phyloP scores from a whole-genome alignment of 2,113 vertebrate genomes.

The Elephantulus edwardii region DNA sequence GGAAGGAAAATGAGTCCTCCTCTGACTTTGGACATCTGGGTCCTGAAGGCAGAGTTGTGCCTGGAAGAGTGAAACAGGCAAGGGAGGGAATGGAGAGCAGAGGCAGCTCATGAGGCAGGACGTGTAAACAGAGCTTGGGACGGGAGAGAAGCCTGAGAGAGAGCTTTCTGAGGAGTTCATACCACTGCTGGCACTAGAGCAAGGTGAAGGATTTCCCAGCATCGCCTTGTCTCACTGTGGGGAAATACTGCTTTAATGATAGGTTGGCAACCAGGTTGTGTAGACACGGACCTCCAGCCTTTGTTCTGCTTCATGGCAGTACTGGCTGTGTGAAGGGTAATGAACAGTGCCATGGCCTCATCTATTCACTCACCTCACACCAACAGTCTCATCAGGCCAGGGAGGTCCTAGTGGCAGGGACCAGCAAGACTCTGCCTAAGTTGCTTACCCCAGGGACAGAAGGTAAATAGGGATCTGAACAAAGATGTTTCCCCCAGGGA shows the following conservation, averaged over 20 bases:
- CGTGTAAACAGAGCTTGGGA: not conserved
- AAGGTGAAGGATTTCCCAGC: not conserved
- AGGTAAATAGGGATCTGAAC: not conserved
- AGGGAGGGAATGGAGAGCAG: not conserved
- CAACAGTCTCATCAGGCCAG: not conserved
- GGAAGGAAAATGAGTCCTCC: not conserved
- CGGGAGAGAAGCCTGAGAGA: not conserved
- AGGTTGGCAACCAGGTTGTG: not conserved
- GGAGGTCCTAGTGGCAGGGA: not conserved
- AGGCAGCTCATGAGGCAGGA: not conserved
- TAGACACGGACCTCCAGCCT: not conserved
- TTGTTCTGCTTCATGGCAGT: not conserved
- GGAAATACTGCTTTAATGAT: not conserved
- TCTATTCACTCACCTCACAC: not conserved
- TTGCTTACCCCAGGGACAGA: not conserved
- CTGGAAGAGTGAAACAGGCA: not conserved
- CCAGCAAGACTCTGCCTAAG: not conserved
- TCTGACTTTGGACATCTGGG: not conserved
- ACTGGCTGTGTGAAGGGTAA: rapidly evolving
- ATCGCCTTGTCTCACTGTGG: not conserved
- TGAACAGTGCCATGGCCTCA: not conserved
- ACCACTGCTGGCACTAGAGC: not conserved
- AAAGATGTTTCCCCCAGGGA: too few relatives aligned
- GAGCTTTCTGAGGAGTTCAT: not conserved
- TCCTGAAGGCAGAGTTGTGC: not conserved